Base-by-base conservation (phyloP, 2,797 vertebrate genomes). In the Acanthurus leucopareius region DNA sequence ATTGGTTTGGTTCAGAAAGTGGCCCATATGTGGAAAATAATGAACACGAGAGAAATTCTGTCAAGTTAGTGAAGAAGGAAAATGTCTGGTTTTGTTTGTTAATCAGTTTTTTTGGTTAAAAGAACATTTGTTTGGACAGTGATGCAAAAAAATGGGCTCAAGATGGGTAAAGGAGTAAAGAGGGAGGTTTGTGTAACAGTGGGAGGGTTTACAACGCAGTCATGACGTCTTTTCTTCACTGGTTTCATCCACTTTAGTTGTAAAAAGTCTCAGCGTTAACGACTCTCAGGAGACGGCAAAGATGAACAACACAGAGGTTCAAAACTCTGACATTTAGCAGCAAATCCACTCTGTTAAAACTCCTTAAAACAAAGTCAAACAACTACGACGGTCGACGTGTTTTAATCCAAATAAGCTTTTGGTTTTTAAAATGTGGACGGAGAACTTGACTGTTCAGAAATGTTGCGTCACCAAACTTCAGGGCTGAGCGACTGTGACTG, bases 11-110 rank as follows among this genome's bases (percentile, higher is more conserved):
- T 73, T 68, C 75, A 54, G 56, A 73, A 83, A 78, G 28, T 32
- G 2, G 4, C 28, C 4, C 5, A 4, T 32, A 66, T 89, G 87
- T 75, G 42, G 20, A 42, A 69, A 71, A 89, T 84, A 74, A 19
- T 17, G 52, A 66, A 52, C 20, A 76, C 1, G 25, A 38, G 28
- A 73, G 58, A 57, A 51, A 73, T 75, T 69, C 60, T 20, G 17
- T 5, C 15, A 13, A 64, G 28, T 67, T 54, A 5, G 49, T 44
- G 61, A 44, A 7, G 57, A 22, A 13, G 10, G 6, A 28, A 72
- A 16, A 8, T 53, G 0, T 60, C 59, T 25, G 48, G 35, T 62
- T 54, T 64, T 17, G 2, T 59, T 45, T 74, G 40, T 51, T 51
- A 10, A 7, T 0, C 5, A 45, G 0, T 25, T 49, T 4, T 0